Conservation (phyloP, 2,797 vertebrate species). For the Sebastes steindachneri region DNA sequence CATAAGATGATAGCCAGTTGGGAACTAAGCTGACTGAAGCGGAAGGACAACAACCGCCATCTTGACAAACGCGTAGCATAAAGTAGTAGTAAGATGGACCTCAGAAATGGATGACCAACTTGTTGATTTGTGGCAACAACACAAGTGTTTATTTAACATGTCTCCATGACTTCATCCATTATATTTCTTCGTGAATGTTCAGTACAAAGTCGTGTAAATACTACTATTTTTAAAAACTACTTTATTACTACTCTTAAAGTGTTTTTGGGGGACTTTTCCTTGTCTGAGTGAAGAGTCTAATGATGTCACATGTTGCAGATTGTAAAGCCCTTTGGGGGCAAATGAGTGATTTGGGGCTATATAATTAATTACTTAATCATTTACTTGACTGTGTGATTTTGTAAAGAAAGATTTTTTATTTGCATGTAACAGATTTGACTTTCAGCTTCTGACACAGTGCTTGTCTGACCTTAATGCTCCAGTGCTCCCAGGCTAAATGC, state of each 20-base stretch:
- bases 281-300: neutral
- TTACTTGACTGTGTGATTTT: neutral
- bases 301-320: neutral
- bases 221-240: too few relatives aligned
- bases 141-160: too few relatives aligned
- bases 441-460: neutral
- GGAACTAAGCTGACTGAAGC: accelerated
- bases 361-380: neutral
- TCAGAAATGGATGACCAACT: accelerated
- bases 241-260: neutral
- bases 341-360: neutral
- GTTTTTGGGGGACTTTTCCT: neutral
- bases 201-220: too few relatives aligned
- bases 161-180: too few relatives aligned
- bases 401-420: neutral
- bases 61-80: accelerated
- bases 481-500: neutral
- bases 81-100: too few relatives aligned
- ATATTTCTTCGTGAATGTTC: too few relatives aligned
- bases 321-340: neutral
- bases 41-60: too few relatives aligned
- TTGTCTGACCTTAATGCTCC: neutral
- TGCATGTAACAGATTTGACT: neutral
- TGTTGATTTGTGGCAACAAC: too few relatives aligned
- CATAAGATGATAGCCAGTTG: too few relatives aligned